These are phyloP conservation scores for Drosophila koepferae DNA, from an alignment of 2,888 invertebrate species.

Conservation along the genomic window DNA sequence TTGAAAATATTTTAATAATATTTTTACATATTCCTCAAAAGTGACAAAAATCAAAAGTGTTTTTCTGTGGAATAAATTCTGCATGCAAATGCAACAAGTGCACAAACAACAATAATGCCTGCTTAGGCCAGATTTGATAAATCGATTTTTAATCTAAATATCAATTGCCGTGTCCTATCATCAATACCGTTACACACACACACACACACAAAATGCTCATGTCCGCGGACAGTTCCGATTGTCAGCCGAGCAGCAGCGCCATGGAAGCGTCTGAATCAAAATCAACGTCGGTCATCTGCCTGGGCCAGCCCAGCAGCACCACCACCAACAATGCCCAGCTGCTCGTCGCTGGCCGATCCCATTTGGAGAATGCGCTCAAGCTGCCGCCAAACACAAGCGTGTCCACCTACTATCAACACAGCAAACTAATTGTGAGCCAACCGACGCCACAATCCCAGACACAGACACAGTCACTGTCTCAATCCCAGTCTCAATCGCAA, in stretches of 20 bases:
- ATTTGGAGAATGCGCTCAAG: slow-evolving; percentile 83
- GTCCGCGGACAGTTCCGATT: slow-evolving; percentile 85
- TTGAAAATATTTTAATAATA: not conserved
- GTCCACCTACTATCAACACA: slow-evolving; percentile 83
- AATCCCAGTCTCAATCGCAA: slow-evolving; percentile 6
- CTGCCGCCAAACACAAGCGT: slow-evolving; percentile 84
- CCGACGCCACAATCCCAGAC: not conserved
- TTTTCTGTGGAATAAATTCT: slow-evolving; percentile 18
- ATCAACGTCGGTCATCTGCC: slow-evolving; percentile 81
- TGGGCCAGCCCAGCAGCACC: slow-evolving; percentile 66
- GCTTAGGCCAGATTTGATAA: slow-evolving; percentile 30
- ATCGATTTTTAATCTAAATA: slow-evolving; percentile 9
- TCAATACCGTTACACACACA: slow-evolving; percentile 2
- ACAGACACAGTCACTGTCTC: slow-evolving; percentile 7
- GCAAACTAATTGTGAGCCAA: slow-evolving; percentile 69
- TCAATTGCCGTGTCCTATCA: slow-evolving; percentile 38
- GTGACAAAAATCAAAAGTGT: slow-evolving; percentile 28
- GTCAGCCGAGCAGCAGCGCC: slow-evolving; percentile 81
- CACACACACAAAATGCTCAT: slow-evolving; percentile 83
- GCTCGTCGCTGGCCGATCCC: slow-evolving; percentile 78
- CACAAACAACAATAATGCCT: slow-evolving; percentile 56
- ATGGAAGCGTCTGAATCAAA: slow-evolving; percentile 60
- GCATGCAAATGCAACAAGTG: slow-evolving; percentile 29
- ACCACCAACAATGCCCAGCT: slow-evolving; percentile 61
- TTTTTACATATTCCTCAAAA: slow-evolving; percentile 1